Conservation (phyloP, 2,113 vertebrate genomes). For the Lichenostomus cassidix region DNA sequence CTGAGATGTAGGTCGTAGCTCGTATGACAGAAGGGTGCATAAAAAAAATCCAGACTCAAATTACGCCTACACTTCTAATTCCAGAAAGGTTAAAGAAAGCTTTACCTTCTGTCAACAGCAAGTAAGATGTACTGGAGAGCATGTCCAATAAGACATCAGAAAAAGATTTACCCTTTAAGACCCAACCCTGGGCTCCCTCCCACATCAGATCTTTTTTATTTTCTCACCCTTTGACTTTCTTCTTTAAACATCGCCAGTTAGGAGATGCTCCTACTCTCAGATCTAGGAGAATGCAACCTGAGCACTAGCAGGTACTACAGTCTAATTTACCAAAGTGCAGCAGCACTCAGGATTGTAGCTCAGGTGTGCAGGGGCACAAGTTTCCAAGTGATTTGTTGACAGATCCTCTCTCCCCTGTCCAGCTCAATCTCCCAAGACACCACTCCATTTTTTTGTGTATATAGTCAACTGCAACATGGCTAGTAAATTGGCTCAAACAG, state of each 20-base stretch:
- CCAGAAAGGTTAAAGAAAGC: conserved; percentile 13
- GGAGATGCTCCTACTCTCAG: neutral
- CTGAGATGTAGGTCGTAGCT: neutral
- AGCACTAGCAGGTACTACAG: neutral
- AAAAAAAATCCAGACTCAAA: neutral
- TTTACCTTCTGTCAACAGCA: neutral
- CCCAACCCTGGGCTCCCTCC: neutral
- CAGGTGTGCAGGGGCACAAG: neutral
- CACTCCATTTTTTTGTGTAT: neutral
- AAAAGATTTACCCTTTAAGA: neutral
- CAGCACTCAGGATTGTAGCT: neutral
- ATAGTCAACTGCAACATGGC: fast-evolving
- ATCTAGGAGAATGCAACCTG: neutral
- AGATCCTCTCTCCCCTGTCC: neutral
- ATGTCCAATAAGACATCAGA: neutral
- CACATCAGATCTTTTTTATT: neutral
- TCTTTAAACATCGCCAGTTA: neutral
- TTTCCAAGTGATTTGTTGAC: neutral
- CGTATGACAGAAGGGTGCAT: neutral
- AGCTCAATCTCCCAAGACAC: neutral
- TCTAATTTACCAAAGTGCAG: neutral
- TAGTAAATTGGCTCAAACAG: neutral
- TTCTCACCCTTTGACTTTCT: neutral
- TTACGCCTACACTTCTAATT: neutral
- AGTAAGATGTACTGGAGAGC: neutral